Percentiles rank a stretch among this genome's conserved stretches.
Evolutionary conservation across 2,113 vertebrate genomes (phyloP).

Genomic region (Myotis yumanensis): DNA sequence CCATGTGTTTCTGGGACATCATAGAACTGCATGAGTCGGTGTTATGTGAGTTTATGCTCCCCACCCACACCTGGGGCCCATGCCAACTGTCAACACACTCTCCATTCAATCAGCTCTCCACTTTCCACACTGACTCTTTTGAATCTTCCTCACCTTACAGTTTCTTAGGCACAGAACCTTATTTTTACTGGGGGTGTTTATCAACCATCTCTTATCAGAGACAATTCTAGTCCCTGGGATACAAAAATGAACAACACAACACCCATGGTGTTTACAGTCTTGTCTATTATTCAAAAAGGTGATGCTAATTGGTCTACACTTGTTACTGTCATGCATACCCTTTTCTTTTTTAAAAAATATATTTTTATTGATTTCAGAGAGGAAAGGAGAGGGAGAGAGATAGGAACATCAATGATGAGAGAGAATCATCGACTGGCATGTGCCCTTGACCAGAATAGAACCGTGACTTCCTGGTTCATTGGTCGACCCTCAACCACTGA

Average conservation of each 20-base stretch:
- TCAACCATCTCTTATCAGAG: neutral
- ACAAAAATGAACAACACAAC: neutral
- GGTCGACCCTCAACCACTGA: no score
- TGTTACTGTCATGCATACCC: no score
- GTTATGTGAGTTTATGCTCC: no score
- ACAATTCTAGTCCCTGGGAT: neutral
- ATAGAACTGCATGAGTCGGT: accelerated
- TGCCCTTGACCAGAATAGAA: no score
- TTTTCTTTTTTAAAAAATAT: neutral
- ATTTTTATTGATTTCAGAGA: no score
- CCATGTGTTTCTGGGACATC: no score
- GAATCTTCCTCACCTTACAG: neutral
- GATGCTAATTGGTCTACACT: no score
- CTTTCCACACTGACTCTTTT: neutral
- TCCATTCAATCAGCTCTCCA: neutral
- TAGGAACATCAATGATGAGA: no score
- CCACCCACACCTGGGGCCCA: neutral
- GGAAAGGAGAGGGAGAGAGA: no score
- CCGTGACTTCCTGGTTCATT: no score
- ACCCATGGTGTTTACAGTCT: neutral
- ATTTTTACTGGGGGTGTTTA: neutral
- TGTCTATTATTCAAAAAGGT: neutral
- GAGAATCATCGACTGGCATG: no score
- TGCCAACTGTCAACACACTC: no score
- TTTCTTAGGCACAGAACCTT: neutral